Conservation (phyloP, 1,140 invertebrate species). For the Heliconius melpomene region DNA sequence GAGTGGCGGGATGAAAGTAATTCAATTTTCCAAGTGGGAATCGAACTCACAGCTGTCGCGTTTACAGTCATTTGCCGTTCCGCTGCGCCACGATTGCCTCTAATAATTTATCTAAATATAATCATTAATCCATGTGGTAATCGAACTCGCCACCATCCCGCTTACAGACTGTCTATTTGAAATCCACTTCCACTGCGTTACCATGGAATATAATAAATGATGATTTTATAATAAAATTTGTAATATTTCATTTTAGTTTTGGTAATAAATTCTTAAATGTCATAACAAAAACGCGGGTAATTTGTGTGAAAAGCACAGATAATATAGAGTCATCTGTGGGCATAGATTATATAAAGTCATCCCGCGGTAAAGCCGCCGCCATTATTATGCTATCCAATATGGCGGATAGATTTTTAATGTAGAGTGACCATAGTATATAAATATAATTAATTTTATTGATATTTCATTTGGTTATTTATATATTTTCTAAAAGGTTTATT, state of each 20-base stretch:
- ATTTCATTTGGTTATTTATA: not conserved
- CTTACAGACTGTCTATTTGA: too few species aligned
- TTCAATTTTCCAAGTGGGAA: too few species aligned
- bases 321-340: conserved; percentile 61
- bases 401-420: conserved; percentile 47
- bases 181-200: too few species aligned
- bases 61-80: too few species aligned
- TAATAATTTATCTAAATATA: too few species aligned
- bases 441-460: not conserved
- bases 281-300: conserved; percentile 29
- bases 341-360: conserved; percentile 69
- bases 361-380: conserved; percentile 52
- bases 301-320: conserved; percentile 47
- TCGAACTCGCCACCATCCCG: too few species aligned
- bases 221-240: not conserved
- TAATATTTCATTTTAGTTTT: conserved; percentile 12
- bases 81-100: too few species aligned
- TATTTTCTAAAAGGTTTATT: not conserved
- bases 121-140: too few species aligned
- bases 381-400: conserved; percentile 54
- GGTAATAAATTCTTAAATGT: conserved; percentile 24
- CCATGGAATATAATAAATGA: too few species aligned
- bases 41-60: too few species aligned
- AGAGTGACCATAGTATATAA: conserved; percentile 36
- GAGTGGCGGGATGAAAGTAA: too few species aligned